A percentile compares a stretch with the other conserved stretches of the same genome.
phyloP scores from a whole-genome alignment of 2,113 vertebrate species.

The Natator depressus region DNA sequence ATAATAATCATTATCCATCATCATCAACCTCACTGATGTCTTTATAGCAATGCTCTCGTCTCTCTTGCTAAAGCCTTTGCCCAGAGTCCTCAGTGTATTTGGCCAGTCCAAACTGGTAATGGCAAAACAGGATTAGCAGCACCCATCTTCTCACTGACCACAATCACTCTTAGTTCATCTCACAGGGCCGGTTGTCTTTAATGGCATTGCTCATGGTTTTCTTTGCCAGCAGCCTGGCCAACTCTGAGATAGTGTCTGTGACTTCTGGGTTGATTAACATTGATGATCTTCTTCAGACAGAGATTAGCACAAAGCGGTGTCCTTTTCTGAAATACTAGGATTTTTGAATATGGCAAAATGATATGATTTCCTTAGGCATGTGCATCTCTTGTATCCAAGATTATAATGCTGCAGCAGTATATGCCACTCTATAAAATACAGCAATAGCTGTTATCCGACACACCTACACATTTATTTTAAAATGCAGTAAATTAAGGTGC shows the following conservation, averaged over 20 bases:
- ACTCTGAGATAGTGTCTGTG: background rate
- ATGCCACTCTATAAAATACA: background rate
- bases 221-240: background rate
- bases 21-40: background rate
- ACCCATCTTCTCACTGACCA: background rate
- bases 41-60: accelerated
- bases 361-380: background rate
- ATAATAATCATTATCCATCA: background rate
- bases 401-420: background rate
- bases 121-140: background rate
- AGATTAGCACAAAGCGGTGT: background rate
- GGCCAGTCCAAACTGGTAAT: accelerated
- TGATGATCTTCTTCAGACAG: background rate
- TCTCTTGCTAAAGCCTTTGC: background rate
- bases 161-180: background rate
- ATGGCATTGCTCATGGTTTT: no score
- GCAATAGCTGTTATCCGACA: background rate
- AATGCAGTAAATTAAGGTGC: background rate
- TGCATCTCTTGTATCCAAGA: background rate
- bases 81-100: background rate
- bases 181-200: background rate
- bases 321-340: background rate
- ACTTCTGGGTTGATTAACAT: background rate
- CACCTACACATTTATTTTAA: background rate
- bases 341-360: background rate